Base-by-base conservation (phyloP, 1,140 invertebrate species). In the Zaprionus kolodkinae region DNA sequence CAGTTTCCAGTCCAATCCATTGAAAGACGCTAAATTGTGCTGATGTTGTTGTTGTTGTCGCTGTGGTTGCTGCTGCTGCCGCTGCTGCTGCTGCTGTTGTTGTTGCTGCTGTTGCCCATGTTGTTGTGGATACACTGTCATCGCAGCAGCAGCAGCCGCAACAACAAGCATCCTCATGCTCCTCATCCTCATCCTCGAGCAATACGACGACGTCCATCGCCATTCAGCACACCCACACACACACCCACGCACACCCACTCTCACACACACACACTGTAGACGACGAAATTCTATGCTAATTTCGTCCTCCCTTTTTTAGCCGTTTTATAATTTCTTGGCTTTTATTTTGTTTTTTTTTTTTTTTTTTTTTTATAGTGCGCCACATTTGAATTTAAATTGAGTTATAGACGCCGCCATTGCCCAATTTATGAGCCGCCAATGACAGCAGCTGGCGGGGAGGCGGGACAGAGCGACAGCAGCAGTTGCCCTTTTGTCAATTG, bases 1-100 rank as follows among this genome's bases (percentile, higher is more conserved):
- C 94, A 21, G 95, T 95, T 90, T 96, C 95, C 81, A 95, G 94
- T 13, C 95, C 95, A 76, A 96, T 95, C 95, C 95, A 96, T 76
- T 94, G 94, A 57, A 94, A 92, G 11, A 78, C 77, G 72, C 79
- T 76, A 25, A 63, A 68, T 0, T 73, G 80, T 48, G 72, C 59
- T 12, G 64, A 52, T 11, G 61, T 17, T n/a, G n/a, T n/a, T n/a
- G n/a, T 21, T 27, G 63, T 15, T 65, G 54, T 33, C 7, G 43
- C 17, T 54, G 59, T 56, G 59, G 71, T 66, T 55, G 83, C 66
- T 76, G 69, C 54, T 33, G 68, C 61, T 21, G 21, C 21, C 27
- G 64, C 30, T 35, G 71, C 17, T 59, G 67, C 17, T 56, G 69
- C 33, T 27, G 59, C n/a, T 65, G 54, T 35, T 10, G 43, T 21